phyloP scores from a whole-genome alignment of 2,888 invertebrate species.

The Macrophya annulata region DNA sequence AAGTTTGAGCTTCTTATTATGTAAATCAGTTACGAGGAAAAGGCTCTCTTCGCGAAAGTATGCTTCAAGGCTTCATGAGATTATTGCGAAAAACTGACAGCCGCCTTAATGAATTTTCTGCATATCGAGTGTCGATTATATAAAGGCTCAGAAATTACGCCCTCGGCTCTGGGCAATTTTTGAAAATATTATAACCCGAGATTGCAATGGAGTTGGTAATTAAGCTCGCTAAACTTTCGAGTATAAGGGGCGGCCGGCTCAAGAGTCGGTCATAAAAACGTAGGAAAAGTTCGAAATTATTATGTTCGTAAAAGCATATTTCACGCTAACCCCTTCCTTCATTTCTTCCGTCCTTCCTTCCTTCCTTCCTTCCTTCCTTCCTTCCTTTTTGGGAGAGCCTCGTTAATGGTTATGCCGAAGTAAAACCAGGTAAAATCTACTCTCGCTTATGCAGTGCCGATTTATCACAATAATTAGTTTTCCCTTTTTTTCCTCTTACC shows the following conservation, averaged over 20 bases:
- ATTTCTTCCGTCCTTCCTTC: background rate
- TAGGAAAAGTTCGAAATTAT: slow-evolving; percentile 49
- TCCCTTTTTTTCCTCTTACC: background rate
- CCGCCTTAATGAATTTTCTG: slow-evolving; percentile 16
- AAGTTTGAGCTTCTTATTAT: slow-evolving; percentile 37
- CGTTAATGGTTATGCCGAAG: slow-evolving; percentile 24
- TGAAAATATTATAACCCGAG: slow-evolving; percentile 10
- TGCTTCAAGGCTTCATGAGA: background rate
- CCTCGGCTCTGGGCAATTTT: background rate
- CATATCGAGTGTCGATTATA: slow-evolving; percentile 51
- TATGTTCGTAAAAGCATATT: slow-evolving; percentile 51
- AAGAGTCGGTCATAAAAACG: slow-evolving; percentile 43
- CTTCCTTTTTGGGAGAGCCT: background rate
- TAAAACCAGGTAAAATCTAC: slow-evolving; percentile 3
- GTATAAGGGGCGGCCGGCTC: slow-evolving; percentile 34
- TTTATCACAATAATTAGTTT: slow-evolving; percentile 18
- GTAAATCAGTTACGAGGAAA: slow-evolving; percentile 2
- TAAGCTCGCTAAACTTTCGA: slow-evolving; percentile 45
- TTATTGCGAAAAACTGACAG: slow-evolving; percentile 42
- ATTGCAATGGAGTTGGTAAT: slow-evolving; percentile 36
- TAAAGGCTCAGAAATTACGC: background rate
- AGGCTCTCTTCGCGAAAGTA: background rate
- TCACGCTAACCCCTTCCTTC: slow-evolving; percentile 33
- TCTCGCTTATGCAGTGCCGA: background rate
- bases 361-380: background rate